These are phyloP conservation scores for Phaethon lepturus DNA, from an alignment of 2,113 vertebrate genomes.

Conservation along the genomic window DNA sequence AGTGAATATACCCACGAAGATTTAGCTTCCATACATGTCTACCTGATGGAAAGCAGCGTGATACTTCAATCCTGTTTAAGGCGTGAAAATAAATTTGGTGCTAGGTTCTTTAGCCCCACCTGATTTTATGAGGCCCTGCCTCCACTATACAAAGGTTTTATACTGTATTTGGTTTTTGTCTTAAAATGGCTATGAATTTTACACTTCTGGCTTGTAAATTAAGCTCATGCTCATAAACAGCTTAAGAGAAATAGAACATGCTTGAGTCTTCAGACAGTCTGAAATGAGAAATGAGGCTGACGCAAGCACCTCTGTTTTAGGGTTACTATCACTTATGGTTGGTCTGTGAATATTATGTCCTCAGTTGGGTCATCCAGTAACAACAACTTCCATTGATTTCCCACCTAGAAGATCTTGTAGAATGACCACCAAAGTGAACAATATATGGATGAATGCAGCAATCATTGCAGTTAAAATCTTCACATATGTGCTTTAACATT, in stretches of 20 bases:
- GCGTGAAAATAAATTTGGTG: background rate
- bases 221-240: background rate
- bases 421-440: background rate
- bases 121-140: background rate
- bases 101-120: background rate
- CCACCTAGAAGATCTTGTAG: background rate
- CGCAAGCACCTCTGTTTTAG: background rate
- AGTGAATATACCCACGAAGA: background rate
- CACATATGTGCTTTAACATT: background rate
- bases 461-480: background rate
- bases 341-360: background rate
- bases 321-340: background rate
- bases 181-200: background rate
- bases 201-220: background rate
- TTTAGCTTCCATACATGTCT: background rate
- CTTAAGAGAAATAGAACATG: background rate
- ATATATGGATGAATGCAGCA: background rate
- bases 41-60: background rate
- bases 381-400: background rate
- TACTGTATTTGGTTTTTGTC: background rate
- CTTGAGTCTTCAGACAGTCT: background rate
- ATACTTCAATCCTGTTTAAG: background rate
- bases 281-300: background rate
- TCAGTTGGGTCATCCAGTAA: background rate
- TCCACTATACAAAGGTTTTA: background rate